Conservation (phyloP, 1,140 invertebrate genomes). For the Aphelenchoides fujianensis region DNA sequence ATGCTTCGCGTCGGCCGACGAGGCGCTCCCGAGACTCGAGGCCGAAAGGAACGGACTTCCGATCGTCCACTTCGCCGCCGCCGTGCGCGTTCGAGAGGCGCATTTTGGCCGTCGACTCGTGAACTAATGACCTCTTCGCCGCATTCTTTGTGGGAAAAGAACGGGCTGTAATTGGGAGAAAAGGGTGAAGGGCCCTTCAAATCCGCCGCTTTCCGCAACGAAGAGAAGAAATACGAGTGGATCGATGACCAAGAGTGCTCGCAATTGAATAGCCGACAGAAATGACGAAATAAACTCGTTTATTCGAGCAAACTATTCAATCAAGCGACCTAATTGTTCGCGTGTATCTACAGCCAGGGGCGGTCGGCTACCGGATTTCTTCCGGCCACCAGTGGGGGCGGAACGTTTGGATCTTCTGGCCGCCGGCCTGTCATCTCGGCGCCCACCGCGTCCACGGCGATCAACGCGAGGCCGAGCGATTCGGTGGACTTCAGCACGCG, state of each 20-base stretch:
- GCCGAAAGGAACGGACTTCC: conserved; percentile 22
- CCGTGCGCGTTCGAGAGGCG: not conserved
- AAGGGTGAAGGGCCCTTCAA: too few species aligned
- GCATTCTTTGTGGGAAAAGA: too few species aligned
- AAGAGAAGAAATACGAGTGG: too few species aligned
- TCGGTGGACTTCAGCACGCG: conserved; percentile 26
- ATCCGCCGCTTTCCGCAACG: too few species aligned
- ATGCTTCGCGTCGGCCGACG: not conserved
- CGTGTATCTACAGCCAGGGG: not conserved
- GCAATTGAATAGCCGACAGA: too few species aligned
- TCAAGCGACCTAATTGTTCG: not conserved
- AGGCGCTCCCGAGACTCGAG: conserved; percentile 21
- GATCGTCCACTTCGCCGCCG: conserved; percentile 22
- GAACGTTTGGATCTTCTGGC: conserved; percentile 9
- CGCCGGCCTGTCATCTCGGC: conserved; percentile 1
- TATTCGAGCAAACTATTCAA: conserved; percentile 6
- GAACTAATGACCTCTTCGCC: too few species aligned
- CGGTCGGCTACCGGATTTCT: not conserved
- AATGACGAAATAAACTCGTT: conserved; percentile 8
- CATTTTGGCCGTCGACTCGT: too few species aligned
- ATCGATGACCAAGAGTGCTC: too few species aligned
- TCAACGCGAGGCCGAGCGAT: not conserved
- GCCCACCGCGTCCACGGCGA: not conserved
- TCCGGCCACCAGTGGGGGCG: conserved; percentile 24
- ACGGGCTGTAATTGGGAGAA: too few species aligned